phyloP scores from a whole-genome alignment of 2,113 vertebrate species.

The Clarias batrachus region DNA sequence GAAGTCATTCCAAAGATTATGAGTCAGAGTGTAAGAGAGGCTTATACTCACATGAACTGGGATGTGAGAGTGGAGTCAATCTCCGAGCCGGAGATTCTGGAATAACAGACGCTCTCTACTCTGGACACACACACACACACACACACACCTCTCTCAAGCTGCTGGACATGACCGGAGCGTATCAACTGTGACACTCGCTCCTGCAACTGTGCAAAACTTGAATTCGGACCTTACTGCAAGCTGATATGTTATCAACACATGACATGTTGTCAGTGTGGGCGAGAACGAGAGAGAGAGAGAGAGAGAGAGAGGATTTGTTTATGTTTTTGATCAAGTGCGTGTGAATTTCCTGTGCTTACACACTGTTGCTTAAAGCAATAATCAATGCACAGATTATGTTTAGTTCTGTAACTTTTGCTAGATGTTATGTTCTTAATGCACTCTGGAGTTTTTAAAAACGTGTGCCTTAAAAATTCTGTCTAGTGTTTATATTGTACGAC shows the following conservation, averaged over 20 bases:
- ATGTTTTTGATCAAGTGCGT: neutral
- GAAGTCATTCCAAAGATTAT: constrained; percentile 48
- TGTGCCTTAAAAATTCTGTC: constrained; percentile 45
- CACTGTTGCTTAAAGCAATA: constrained; percentile 33
- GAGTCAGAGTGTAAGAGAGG: neutral
- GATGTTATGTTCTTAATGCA: constrained; percentile 17
- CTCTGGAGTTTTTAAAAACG: constrained; percentile 7
- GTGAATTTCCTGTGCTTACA: neutral
- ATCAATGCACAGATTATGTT: constrained; percentile 8
- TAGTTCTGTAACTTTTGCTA: constrained; percentile 21
- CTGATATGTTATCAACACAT: constrained; percentile 9
- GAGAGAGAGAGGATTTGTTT: neutral
- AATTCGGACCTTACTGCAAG: constrained; percentile 43
- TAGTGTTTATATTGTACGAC: constrained; percentile 15
- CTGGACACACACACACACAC: neutral
- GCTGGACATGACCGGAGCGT: neutral
- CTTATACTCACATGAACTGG: neutral
- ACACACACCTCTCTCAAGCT: constrained; percentile 2
- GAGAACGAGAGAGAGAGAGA: neutral
- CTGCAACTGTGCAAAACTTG: constrained; percentile 67
- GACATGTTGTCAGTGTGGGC: neutral
- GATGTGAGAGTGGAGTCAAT: neutral
- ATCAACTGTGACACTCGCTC: constrained; percentile 30
- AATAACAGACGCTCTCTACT: neutral
- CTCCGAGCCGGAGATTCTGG: constrained; percentile 12